phyloP scores from a whole-genome alignment of 2,113 vertebrate species.

The Melanotaenia duboulayi region DNA sequence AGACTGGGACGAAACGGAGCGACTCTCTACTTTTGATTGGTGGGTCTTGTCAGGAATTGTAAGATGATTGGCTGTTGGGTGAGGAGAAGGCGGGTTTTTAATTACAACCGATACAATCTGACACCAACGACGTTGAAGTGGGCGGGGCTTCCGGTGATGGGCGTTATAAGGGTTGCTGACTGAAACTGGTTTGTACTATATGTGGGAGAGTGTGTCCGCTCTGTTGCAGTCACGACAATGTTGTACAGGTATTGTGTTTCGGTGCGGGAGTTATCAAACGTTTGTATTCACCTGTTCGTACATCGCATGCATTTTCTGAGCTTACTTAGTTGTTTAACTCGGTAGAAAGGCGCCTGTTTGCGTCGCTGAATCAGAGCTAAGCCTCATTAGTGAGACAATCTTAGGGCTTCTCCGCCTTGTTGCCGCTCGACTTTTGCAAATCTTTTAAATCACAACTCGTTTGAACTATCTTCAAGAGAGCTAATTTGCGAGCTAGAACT shows the following conservation, averaged over 20 bases:
- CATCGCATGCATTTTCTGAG: background rate
- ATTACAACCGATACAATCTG: background rate
- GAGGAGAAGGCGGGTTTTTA: background rate
- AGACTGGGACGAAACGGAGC: background rate
- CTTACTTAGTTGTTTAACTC: background rate
- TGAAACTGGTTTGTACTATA: slow-evolving; percentile 7
- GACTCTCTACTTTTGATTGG: background rate
- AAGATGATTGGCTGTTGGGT: background rate
- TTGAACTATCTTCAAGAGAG: background rate
- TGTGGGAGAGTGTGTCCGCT: slow-evolving; percentile 21
- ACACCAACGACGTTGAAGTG: background rate
- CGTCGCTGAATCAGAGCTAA: slow-evolving; percentile 43
- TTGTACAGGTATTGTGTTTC: slow-evolving; percentile 53
- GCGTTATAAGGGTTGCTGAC: slow-evolving; percentile 10
- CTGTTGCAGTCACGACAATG: slow-evolving; percentile 57
- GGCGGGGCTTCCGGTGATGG: slow-evolving; percentile 42
- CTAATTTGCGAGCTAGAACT: too few species aligned
- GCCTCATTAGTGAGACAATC: slow-evolving; percentile 63
- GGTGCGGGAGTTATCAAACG: too few species aligned
- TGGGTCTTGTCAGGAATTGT: too few species aligned
- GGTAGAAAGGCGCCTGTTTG: background rate
- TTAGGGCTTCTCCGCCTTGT: slow-evolving; percentile 17
- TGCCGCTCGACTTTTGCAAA: slow-evolving; percentile 4
- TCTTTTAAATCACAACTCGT: background rate
- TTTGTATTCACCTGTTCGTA: background rate